Evolutionary conservation across 92 coral and sea anemone species (phyloP).

Genomic region (Epizoanthus stellaris): DNA sequence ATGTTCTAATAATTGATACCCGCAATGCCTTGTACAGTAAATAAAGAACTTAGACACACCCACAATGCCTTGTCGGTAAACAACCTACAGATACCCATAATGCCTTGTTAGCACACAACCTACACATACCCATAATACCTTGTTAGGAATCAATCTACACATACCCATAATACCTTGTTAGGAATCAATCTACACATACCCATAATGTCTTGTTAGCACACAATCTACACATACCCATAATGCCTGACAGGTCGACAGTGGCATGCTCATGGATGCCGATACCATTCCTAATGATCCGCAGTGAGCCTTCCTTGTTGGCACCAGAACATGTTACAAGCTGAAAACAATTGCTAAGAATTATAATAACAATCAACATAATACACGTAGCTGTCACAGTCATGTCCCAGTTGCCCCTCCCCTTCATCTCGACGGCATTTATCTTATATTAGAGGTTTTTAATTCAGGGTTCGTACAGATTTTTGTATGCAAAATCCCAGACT

Average conservation of each 20-base stretch:
- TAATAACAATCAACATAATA: background rate
- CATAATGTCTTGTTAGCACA: background rate
- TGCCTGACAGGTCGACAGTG: slow-evolving; percentile 93
- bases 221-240: slow-evolving; percentile 77
- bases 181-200: background rate
- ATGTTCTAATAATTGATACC: too few relatives aligned
- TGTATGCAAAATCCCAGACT: too few relatives aligned
- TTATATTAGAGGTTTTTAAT: too few relatives aligned
- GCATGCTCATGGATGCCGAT: slow-evolving; percentile 99
- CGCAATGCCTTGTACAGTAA: too few relatives aligned
- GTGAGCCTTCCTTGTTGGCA: slow-evolving; percentile 94
- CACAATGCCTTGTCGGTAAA: too few relatives aligned
- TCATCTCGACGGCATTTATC: too few relatives aligned
- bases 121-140: background rate
- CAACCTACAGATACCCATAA: background rate
- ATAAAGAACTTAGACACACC: too few relatives aligned
- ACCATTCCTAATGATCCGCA: slow-evolving; percentile 93
- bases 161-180: background rate
- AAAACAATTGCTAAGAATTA: background rate
- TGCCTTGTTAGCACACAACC: too few relatives aligned
- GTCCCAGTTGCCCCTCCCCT: background rate
- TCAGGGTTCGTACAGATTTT: too few relatives aligned
- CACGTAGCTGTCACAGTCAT: too few relatives aligned
- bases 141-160: background rate
- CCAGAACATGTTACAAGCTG: slow-evolving; percentile 98